Evolutionary conservation across 1,140 invertebrate species (phyloP).

Genomic region (Gerris buenoi): DNA sequence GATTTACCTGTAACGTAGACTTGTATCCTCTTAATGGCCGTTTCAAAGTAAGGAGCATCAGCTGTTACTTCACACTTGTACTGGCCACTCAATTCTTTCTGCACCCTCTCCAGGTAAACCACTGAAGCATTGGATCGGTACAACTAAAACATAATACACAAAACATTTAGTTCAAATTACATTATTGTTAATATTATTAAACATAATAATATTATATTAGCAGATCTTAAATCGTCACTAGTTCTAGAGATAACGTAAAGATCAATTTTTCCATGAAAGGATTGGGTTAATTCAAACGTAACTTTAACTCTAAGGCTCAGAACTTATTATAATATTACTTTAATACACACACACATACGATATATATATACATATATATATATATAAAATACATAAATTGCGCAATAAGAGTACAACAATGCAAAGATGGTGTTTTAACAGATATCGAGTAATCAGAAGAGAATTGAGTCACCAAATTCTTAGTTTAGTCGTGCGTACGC

Average conservation of each 20-base stretch:
- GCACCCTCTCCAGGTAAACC: conserved; percentile 37
- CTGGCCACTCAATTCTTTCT: conserved; percentile 42
- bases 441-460: too few relatives aligned
- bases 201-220: not conserved
- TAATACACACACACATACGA: too few relatives aligned
- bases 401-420: too few relatives aligned
- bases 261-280: not conserved
- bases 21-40: conserved; percentile 28
- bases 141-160: conserved; percentile 19
- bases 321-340: too few relatives aligned
- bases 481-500: too few relatives aligned
- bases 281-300: too few relatives aligned
- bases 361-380: too few relatives aligned
- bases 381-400: too few relatives aligned
- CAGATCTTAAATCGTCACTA: too few relatives aligned
- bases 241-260: not conserved
- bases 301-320: too few relatives aligned
- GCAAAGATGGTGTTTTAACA: too few relatives aligned
- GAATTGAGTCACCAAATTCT: too few relatives aligned
- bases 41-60: conserved; percentile 68
- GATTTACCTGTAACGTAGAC: conserved; percentile 20
- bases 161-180: not conserved
- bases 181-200: not conserved
- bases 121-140: conserved; percentile 18
- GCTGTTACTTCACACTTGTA: conserved; percentile 70